These are phyloP conservation scores for Rhagoletis pomonella DNA, from an alignment of 1,140 invertebrate genomes.

Conservation along the genomic window DNA sequence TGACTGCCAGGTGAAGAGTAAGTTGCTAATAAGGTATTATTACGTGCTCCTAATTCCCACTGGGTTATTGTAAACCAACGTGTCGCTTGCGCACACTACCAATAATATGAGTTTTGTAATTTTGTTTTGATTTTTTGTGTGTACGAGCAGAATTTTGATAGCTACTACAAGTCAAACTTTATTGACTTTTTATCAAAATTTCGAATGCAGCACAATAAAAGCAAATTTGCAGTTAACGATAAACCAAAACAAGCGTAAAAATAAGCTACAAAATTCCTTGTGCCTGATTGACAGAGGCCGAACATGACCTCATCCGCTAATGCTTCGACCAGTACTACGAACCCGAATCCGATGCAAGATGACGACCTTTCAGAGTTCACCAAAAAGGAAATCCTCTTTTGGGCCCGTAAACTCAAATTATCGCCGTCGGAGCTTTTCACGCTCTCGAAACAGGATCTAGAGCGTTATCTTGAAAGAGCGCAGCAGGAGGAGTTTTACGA, in stretches of 20 bases:
- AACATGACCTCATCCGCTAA: background rate
- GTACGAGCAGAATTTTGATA: background rate
- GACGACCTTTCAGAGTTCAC: slow-evolving; percentile 57
- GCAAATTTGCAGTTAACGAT: background rate
- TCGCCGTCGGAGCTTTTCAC: slow-evolving; percentile 57
- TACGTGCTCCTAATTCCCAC: no score
- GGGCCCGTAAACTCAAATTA: slow-evolving; percentile 58
- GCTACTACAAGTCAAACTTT: background rate
- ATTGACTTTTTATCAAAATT: background rate
- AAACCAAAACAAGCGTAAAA: background rate
- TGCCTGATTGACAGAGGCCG: background rate
- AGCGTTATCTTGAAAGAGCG: background rate
- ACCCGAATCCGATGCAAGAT: slow-evolving; percentile 54
- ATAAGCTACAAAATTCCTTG: slow-evolving; percentile 23
- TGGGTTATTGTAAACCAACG: background rate
- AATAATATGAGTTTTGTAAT: background rate
- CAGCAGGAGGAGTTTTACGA: slow-evolving; percentile 30
- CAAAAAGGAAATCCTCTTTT: slow-evolving; percentile 55
- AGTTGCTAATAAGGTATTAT: no score
- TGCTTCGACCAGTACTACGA: background rate
- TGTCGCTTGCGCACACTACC: background rate
- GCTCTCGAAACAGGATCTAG: slow-evolving; percentile 56
- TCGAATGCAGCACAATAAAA: background rate
- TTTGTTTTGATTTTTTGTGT: slow-evolving; percentile 10
- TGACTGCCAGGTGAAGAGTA: no score